These are phyloP conservation scores for Yponomeuta cagnagella DNA, from an alignment of 2,888 invertebrate genomes.

Conservation along the genomic window DNA sequence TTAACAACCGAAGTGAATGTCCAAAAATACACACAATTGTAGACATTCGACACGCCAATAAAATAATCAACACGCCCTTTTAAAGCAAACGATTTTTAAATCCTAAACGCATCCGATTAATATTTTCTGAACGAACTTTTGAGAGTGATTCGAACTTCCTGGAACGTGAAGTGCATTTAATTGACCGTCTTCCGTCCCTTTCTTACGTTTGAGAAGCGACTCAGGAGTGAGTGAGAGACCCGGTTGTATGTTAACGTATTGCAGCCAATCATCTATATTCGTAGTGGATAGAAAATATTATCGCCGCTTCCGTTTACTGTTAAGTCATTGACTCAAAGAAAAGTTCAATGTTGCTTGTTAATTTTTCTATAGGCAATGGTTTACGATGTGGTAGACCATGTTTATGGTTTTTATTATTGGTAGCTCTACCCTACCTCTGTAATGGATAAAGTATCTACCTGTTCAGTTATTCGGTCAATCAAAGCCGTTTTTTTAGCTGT, in stretches of 20 bases:
- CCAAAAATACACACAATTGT: not conserved
- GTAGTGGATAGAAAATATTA: slow-evolving; percentile 69
- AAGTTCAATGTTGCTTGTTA: slow-evolving; percentile 15
- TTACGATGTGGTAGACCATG: not conserved
- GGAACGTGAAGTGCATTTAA: slow-evolving; percentile 65
- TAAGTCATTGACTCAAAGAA: slow-evolving; percentile 56
- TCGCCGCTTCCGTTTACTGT: slow-evolving; percentile 58
- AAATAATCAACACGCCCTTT: slow-evolving; percentile 14
- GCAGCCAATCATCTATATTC: slow-evolving; percentile 73
- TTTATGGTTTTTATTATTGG: not conserved
- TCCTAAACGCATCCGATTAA: slow-evolving; percentile 42
- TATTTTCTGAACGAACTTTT: slow-evolving; percentile 47
- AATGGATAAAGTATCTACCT: not conserved
- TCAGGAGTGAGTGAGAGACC: slow-evolving; percentile 35
- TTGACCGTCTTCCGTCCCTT: slow-evolving; percentile 37
- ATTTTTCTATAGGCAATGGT: slow-evolving; percentile 3
- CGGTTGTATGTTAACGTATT: slow-evolving; percentile 39
- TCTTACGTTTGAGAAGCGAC: slow-evolving; percentile 25
- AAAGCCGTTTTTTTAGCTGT: not conserved
- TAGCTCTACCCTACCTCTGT: not conserved
- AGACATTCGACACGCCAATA: slow-evolving; percentile 9
- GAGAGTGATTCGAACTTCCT: slow-evolving; percentile 68
- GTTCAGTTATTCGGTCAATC: not conserved
- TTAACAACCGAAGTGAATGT: not conserved
- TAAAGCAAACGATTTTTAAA: slow-evolving; percentile 3